Conservation (phyloP, 1,140 invertebrate genomes). For the Euglossa dilemma region DNA sequence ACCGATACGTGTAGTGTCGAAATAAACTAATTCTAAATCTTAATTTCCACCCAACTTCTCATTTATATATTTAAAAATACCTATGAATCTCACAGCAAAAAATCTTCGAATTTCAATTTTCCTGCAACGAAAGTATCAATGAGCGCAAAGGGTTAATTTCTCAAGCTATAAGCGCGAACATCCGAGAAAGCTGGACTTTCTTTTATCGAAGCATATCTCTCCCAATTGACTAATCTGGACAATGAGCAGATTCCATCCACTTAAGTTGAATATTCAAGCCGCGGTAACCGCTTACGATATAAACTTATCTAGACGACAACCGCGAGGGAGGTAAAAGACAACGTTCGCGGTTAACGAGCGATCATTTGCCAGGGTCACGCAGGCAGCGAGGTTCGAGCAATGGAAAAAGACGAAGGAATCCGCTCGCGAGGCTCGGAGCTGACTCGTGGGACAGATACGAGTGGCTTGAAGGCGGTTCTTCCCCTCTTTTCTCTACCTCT, state of each 20-base stretch:
- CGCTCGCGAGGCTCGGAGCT: constrained; percentile 13
- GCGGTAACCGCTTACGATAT: background rate
- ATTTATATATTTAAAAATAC: too few relatives aligned
- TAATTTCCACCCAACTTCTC: too few relatives aligned
- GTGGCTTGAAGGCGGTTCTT: constrained; percentile 48
- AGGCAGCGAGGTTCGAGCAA: constrained; percentile 8
- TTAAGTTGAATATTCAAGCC: background rate
- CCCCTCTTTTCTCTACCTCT: constrained; percentile 42
- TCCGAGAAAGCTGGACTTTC: too few relatives aligned
- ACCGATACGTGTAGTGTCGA: too few relatives aligned
- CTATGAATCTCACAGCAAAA: too few relatives aligned
- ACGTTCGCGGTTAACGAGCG: constrained; percentile 69
- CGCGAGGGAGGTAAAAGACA: constrained; percentile 42
- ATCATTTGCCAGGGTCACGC: constrained; percentile 66
- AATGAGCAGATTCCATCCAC: background rate
- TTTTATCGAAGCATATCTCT: too few relatives aligned
- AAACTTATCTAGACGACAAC: constrained; percentile 40
- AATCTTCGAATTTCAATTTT: too few relatives aligned
- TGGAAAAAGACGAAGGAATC: constrained; percentile 18
- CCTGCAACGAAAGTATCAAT: too few relatives aligned
- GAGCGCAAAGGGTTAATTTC: too few relatives aligned
- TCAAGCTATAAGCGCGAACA: too few relatives aligned
- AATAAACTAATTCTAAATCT: too few relatives aligned
- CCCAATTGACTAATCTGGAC: too few relatives aligned
- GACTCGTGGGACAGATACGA: constrained; percentile 63